phyloP scores from a whole-genome alignment of 2,888 invertebrate genomes.

The Mesorhabditis spiculigera region DNA sequence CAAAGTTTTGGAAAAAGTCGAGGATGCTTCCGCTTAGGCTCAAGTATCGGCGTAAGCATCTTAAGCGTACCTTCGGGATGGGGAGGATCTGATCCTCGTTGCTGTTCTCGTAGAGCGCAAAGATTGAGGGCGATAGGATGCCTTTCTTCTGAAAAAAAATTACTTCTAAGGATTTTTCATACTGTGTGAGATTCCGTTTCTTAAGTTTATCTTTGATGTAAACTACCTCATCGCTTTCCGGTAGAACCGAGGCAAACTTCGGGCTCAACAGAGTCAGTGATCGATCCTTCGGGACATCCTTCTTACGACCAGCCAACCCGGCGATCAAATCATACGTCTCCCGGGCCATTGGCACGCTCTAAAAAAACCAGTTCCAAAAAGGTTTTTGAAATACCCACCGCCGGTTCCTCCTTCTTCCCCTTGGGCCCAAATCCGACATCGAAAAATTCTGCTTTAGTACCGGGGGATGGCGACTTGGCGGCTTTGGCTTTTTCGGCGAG shows the following conservation, averaged over 20 bases:
- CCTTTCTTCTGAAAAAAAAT: not conserved
- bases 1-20: not conserved
- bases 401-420: not conserved
- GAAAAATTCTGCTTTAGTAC: not conserved
- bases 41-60: too few species aligned
- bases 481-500: not conserved
- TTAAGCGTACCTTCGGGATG: not conserved
- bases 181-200: not conserved
- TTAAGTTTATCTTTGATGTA: not conserved
- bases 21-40: not conserved
- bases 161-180: not conserved
- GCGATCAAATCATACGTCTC: not conserved
- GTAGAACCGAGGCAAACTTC: not conserved
- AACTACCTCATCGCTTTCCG: not conserved
- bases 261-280: not conserved
- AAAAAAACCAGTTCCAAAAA: too few species aligned
- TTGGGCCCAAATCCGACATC: not conserved
- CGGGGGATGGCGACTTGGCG: not conserved
- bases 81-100: not conserved
- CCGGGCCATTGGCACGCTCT: not conserved
- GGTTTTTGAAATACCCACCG: not conserved
- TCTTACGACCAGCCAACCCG: not conserved
- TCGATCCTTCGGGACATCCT: not conserved
- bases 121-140: not conserved
- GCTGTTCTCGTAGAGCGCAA: not conserved